Base-by-base conservation (phyloP, 2,888 invertebrate species). In the Agrotis exclamationis region DNA sequence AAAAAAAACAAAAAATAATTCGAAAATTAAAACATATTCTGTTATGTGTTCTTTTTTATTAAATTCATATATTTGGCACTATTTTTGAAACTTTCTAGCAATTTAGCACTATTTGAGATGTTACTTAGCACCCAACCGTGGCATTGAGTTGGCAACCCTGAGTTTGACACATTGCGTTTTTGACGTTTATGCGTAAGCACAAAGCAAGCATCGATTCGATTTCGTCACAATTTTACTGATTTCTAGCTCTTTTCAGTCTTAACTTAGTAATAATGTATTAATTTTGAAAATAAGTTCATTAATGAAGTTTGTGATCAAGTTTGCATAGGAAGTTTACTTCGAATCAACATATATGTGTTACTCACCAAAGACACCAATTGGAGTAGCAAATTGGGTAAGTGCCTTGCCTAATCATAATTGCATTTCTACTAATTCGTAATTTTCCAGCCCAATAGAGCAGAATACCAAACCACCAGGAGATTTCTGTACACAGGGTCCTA, bases 131-230 rank as follows among this genome's bases (percentile, higher is more conserved):
- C n/a, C n/a, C n/a, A n/a, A n/a, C n/a, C n/a, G n/a, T n/a, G n/a
- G n/a, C n/a, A n/a, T n/a, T n/a, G n/a, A n/a, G n/a, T n/a, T n/a
- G n/a, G n/a, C n/a, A n/a, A n/a, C n/a, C n/a, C n/a, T n/a, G n/a
- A n/a, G n/a, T n/a, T n/a, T 63, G 65, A 70, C 64, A 71, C 67
- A 63, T 70, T 47, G 16, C 22, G 24, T 45, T 64, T 71, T 73
- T 80, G 84, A 85, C 80, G 60, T 78, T 16, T 65, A 51, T 57
- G 73, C 77, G 70, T 77, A 82, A 67, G 79, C 85, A 82, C 58
- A 54, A 57, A 79, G 64, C 83, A 57, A 79, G 64, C 83, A 85
- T 85, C 56, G 83, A 83, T 85, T 85, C 53, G 83, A 83, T 85
- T 83, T 85, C 77, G 66, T 80, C 76, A 63, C 67, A 48, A 62